phyloP scores from a whole-genome alignment of 2,888 invertebrate species.

The Caenorhabditis sp. region DNA sequence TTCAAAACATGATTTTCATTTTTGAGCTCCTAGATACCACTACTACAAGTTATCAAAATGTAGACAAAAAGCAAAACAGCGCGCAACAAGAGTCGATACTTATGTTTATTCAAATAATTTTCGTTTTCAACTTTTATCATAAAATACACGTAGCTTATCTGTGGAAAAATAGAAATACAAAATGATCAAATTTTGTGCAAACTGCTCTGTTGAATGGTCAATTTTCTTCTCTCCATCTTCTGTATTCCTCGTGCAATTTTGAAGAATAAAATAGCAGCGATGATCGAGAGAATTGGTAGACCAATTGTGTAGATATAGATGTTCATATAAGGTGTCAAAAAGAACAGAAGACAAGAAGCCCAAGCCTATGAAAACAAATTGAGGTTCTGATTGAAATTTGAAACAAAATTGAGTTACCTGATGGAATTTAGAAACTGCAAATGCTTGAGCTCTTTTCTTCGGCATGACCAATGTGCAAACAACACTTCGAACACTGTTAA shows the following conservation, averaged over 20 bases:
- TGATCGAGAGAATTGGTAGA: constrained; percentile 28
- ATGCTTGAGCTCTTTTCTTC: constrained; percentile 44
- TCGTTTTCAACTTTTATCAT: no score
- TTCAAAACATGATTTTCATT: no score
- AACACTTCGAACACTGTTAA: constrained; percentile 46
- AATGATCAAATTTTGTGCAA: background rate
- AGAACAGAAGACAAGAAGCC: constrained; percentile 33
- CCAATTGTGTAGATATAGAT: constrained; percentile 36
- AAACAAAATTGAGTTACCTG: constrained; percentile 8
- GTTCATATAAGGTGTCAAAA: constrained; percentile 33
- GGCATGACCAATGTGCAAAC: constrained; percentile 51
- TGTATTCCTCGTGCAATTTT: constrained; percentile 20
- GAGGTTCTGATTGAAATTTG: no score
- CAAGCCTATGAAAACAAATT: constrained; percentile 6
- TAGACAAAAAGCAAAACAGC: no score
- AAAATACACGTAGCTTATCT: no score
- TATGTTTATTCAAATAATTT: no score
- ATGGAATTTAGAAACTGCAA: constrained; percentile 57
- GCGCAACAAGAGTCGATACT: no score
- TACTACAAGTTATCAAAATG: no score
- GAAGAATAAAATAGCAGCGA: constrained; percentile 33
- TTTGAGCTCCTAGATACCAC: no score
- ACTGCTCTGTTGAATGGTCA: background rate
- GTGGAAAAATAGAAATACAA: background rate
- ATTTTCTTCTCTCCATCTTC: constrained; percentile 19